Conservation (phyloP, 1,140 invertebrate species). For the Drosophila equinoxialis region DNA sequence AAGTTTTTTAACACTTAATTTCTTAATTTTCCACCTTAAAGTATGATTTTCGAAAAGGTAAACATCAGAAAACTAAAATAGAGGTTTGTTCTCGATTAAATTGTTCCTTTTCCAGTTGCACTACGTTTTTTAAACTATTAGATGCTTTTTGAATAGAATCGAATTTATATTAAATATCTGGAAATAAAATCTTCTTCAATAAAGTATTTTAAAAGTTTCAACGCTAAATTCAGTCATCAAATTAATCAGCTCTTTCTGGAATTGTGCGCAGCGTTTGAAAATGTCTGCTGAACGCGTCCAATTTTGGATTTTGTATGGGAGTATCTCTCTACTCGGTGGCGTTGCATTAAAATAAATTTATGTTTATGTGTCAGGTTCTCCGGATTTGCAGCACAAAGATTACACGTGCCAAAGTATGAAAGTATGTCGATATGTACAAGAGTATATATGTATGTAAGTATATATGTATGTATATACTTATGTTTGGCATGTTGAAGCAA, state of each 20-base stretch:
- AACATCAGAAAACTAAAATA: no score
- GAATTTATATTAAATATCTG: no score
- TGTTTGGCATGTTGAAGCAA: conserved; percentile 36
- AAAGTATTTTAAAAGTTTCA: no score
- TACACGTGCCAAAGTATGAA: conserved; percentile 16
- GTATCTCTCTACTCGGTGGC: background rate
- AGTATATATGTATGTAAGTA: background rate
- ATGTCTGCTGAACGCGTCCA: background rate
- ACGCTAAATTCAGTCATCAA: background rate
- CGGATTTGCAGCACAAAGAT: conserved; percentile 18
- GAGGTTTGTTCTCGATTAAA: no score
- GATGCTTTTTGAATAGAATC: no score
- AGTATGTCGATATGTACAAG: background rate
- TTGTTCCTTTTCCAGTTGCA: no score
- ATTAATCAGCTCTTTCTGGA: background rate
- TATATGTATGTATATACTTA: conserved; percentile 24
- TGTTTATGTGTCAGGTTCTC: conserved; percentile 20
- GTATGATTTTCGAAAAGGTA: no score
- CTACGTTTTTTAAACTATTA: no score
- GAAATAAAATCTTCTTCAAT: no score
- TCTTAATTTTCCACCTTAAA: no score
- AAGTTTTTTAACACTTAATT: no score
- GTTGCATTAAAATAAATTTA: conserved; percentile 14
- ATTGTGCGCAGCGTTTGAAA: background rate
- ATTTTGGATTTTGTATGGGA: background rate